phyloP scores from a whole-genome alignment of 1,140 invertebrate genomes.

The Meloidogyne hapla region DNA sequence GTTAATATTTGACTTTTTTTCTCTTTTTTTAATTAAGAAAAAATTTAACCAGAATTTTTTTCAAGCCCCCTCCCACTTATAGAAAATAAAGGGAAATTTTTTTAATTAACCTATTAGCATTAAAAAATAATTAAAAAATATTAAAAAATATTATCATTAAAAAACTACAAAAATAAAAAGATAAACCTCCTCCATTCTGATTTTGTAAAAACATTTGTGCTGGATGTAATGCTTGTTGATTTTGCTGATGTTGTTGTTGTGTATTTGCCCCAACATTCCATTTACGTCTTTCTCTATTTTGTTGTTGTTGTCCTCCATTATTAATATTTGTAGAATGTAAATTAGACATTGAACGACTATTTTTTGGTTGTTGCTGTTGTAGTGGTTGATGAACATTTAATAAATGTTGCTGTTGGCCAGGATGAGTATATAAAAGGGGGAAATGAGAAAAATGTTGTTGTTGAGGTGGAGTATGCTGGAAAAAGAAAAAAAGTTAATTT shows the following conservation, averaged over 20 bases:
- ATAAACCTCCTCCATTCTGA: neutral
- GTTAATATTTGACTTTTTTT: no score
- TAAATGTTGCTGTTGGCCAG: constrained; percentile 23
- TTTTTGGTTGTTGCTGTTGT: constrained; percentile 5
- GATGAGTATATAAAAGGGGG: constrained; percentile 8
- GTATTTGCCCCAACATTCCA: constrained; percentile 30
- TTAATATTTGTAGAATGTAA: constrained; percentile 32
- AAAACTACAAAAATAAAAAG: neutral
- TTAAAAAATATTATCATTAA: neutral
- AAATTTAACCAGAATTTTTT: no score
- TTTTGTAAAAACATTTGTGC: neutral
- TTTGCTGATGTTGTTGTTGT: neutral
- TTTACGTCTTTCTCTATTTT: constrained; percentile 27
- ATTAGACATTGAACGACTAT: constrained; percentile 51
- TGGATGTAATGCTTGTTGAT: neutral
- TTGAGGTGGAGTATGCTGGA: constrained; percentile 16
- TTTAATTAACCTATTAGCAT: no score
- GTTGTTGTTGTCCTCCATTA: neutral
- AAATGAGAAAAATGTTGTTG: constrained; percentile 9
- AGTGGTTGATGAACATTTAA: neutral
- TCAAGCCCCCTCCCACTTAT: no score
- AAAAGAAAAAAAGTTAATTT: neutral
- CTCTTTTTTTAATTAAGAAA: no score
- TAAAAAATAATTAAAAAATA: neutral
- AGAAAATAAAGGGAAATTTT: no score